These are phyloP conservation scores for Dinothrombium tinctorium DNA, from an alignment of 1,140 invertebrate species.

Conservation along the genomic window DNA sequence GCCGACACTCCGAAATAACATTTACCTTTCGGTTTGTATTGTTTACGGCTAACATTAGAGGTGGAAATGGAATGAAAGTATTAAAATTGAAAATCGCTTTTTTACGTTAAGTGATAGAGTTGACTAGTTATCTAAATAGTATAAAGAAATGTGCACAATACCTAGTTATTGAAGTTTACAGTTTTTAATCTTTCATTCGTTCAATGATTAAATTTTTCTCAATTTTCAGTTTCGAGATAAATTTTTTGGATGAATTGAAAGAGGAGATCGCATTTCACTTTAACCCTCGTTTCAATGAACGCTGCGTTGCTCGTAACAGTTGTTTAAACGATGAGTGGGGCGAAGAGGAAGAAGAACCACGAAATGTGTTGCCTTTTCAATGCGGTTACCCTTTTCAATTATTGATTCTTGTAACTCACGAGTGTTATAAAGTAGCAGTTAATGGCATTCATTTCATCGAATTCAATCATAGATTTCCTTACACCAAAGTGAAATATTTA, in stretches of 20 bases:
- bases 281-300: constrained; percentile 9
- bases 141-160: no score
- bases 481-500: constrained; percentile 33
- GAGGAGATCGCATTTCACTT: constrained; percentile 12
- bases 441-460: constrained; percentile 48
- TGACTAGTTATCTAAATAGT: no score
- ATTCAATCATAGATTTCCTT: constrained; percentile 41
- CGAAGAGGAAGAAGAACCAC: constrained; percentile 8
- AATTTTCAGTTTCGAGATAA: constrained; percentile 9
- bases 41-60: no score
- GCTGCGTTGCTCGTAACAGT: constrained; percentile 9
- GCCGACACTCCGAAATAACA: no score
- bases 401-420: constrained; percentile 9
- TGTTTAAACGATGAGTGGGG: constrained; percentile 10
- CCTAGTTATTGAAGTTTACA: no score
- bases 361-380: constrained; percentile 9
- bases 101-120: no score
- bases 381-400: constrained; percentile 3
- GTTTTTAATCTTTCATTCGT: no score
- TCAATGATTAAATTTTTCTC: background rate
- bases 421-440: constrained; percentile 33
- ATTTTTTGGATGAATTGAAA: constrained; percentile 7
- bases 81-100: no score
- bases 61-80: no score
- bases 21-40: no score